phyloP scores from a whole-genome alignment of 2,113 vertebrate species.

The Vireo altiloquus region DNA sequence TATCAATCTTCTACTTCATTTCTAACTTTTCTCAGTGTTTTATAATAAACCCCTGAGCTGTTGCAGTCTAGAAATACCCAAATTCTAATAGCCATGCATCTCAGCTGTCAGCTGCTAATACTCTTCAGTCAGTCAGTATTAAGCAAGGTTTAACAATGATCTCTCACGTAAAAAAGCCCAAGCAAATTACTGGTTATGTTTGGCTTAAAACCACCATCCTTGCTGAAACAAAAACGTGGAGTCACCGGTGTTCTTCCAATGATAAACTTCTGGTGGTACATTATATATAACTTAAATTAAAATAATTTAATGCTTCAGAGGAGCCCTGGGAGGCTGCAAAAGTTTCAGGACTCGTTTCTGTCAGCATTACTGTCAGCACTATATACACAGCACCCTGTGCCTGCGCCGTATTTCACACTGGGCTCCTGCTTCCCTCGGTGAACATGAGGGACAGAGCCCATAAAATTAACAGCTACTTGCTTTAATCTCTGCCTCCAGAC shows the following conservation, averaged over 20 bases:
- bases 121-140: background rate
- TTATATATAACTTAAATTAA: background rate
- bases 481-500: background rate
- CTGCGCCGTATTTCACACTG: background rate
- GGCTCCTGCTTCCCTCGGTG: background rate
- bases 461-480: background rate
- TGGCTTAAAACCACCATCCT: background rate
- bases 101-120: background rate
- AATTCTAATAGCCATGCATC: background rate
- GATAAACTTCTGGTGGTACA: background rate
- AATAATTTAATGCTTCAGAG: background rate
- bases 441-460: background rate
- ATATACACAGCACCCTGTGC: background rate
- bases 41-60: background rate
- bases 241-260: fast-evolving
- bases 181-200: background rate
- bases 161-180: background rate
- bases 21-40: background rate
- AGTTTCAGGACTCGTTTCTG: background rate
- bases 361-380: slow-evolving; percentile 6
- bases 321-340: background rate
- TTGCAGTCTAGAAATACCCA: background rate
- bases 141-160: background rate
- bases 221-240: background rate
- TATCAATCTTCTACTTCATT: background rate